Evolutionary conservation across 2,888 invertebrate species (phyloP).

Genomic region (Agonopterix alstromeriana): DNA sequence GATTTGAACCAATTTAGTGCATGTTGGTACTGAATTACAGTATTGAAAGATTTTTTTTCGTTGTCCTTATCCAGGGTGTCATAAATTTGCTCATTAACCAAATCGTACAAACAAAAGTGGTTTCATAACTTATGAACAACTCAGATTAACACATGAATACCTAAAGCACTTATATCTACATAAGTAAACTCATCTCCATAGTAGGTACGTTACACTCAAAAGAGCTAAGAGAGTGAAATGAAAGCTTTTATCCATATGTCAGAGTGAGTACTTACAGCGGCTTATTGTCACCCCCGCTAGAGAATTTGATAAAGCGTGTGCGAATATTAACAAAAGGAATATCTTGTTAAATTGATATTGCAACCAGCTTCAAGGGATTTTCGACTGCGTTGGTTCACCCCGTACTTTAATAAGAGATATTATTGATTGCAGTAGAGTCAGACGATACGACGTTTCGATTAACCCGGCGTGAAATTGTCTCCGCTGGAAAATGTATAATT

Average conservation of each 20-base stretch:
- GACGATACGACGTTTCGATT: constrained; percentile 47
- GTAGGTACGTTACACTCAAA: constrained; percentile 57
- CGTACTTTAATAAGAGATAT: constrained; percentile 22
- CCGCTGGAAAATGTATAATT: constrained; percentile 76
- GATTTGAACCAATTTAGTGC: too few species aligned
- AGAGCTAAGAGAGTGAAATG: constrained; percentile 74
- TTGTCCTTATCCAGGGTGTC: too few species aligned
- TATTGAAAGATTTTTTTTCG: too few species aligned
- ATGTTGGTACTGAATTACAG: too few species aligned
- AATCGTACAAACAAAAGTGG: too few species aligned
- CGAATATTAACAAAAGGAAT: constrained; percentile 78
- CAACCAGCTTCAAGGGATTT: constrained; percentile 34
- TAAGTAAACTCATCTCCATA: constrained; percentile 25
- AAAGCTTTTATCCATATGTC: constrained; percentile 78
- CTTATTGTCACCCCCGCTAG: constrained; percentile 77
- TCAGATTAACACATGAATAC: too few species aligned
- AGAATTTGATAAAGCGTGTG: constrained; percentile 78
- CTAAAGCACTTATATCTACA: background rate
- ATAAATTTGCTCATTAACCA: too few species aligned
- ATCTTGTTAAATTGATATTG: constrained; percentile 77
- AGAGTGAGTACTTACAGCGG: constrained; percentile 75
- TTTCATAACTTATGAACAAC: too few species aligned
- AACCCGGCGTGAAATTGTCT: constrained; percentile 71
- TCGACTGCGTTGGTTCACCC: constrained; percentile 29
- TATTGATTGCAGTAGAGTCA: constrained; percentile 35